Evolutionary conservation across 1,140 invertebrate genomes (phyloP).

Genomic region (Oncopeltus fasciatus): DNA sequence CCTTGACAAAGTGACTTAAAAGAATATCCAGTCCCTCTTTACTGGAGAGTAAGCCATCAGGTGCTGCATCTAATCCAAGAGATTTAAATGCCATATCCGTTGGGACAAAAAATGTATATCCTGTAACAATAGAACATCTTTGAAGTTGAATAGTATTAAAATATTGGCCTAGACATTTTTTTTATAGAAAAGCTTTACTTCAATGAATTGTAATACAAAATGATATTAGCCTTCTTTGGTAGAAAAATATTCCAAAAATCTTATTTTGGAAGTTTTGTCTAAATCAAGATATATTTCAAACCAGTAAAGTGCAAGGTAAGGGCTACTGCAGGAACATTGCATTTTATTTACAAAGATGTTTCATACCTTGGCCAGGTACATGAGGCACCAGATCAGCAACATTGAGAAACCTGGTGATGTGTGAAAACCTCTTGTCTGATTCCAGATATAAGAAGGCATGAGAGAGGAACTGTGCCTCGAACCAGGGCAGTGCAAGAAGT

Average conservation of each 20-base stretch:
- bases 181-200: too few relatives aligned
- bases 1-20: constrained; percentile 45
- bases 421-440: constrained; percentile 35
- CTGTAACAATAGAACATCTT: too few relatives aligned
- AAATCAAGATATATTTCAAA: too few relatives aligned
- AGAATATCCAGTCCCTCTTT: constrained; percentile 37
- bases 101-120: constrained; percentile 48
- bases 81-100: constrained; percentile 41
- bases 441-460: constrained; percentile 44
- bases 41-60: constrained; percentile 40
- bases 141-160: too few relatives aligned
- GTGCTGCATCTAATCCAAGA: constrained; percentile 36
- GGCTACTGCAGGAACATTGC: too few relatives aligned
- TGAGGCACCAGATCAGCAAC: constrained; percentile 41
- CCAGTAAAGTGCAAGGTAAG: too few relatives aligned
- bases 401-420: constrained; percentile 42
- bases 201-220: too few relatives aligned
- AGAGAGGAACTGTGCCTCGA: constrained; percentile 43
- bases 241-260: too few relatives aligned
- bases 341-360: background rate
- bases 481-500: constrained; percentile 45
- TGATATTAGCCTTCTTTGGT: too few relatives aligned
- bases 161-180: too few relatives aligned
- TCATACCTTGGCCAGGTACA: constrained; percentile 34
- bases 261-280: too few relatives aligned